Base-by-base conservation (phyloP, 2,113 vertebrate genomes). In the Paramormyrops kingsleyae region DNA sequence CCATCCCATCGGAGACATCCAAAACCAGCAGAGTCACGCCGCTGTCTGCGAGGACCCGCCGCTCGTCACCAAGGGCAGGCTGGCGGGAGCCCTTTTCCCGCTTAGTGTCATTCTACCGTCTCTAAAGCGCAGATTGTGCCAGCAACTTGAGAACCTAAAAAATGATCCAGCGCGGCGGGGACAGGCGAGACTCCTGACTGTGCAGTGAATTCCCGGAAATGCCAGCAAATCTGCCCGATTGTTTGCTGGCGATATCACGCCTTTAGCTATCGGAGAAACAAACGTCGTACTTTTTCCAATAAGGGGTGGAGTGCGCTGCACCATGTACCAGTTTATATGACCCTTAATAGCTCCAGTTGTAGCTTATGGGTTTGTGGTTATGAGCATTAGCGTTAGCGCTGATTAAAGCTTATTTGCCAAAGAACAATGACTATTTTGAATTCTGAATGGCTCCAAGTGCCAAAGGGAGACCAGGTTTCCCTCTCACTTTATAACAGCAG, bases 291-390 rank as follows among this genome's bases (percentile, higher is more conserved):
- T 92, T 77, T 92, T 92, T 87, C 83, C 9, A 70, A 92, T 94
- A 92, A 93, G 93, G 89, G 91, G 92, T 94, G 92, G 92, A 92
- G 89, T 21, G 42, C 77, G 92, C 95, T 90, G 93, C 92, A 94
- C 95, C 94, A 91, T 62, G 86, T 74, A 56, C 50, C 70, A 49
- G 88, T 50, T 93, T 92, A 27, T 86, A 86, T 24, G 83, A 27
- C 83, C 47, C 83, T 86, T 50, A 86, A 27, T 17, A n/a, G 6
- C 46, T 27, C 24, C 84, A 35, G 17, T 31, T 53, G 27, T 53
- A 39, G 13, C 15, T 39, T 35, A 10, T 27, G 31, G 50, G 49
- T 87, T 87, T 35, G 50, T 8, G 31, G 31, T 24, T 46, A n/a
- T 47, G 39, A 47, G 66, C n/a, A 31, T 83, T 27, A 31, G 66